Conservation (phyloP, 2,888 invertebrate genomes). For the Autographa pulchrina region DNA sequence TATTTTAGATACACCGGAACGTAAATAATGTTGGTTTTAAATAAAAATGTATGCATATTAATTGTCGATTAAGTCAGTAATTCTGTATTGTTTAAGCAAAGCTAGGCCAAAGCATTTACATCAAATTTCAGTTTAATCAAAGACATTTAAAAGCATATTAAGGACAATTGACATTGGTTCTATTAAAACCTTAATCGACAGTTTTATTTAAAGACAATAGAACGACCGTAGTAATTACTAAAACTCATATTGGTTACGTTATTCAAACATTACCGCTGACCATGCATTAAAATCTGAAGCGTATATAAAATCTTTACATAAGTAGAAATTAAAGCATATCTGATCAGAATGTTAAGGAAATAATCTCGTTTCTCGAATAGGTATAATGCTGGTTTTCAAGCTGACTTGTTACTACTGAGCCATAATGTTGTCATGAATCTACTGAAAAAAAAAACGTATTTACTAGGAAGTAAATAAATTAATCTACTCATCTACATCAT, state of each 20-base stretch:
- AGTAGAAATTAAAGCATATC: no score
- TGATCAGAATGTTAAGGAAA: no score
- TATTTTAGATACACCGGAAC: neutral
- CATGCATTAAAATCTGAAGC: neutral
- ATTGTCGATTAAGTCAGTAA: neutral
- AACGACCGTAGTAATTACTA: neutral
- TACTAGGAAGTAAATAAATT: no score
- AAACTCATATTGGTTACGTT: neutral
- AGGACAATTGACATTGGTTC: neutral
- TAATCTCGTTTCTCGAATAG: no score
- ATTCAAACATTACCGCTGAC: neutral
- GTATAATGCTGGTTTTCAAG: no score
- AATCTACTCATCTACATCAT: no score
- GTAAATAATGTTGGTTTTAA: neutral
- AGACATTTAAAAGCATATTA: constrained; percentile 7
- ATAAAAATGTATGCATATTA: no score
- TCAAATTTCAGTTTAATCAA: neutral
- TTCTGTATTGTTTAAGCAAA: neutral
- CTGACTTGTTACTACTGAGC: no score
- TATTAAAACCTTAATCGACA: neutral
- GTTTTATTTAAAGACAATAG: neutral
- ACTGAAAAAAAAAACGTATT: no score
- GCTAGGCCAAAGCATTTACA: neutral
- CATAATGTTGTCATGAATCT: no score
- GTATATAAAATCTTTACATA: no score